Conservation (phyloP, 2,888 invertebrate species). For the Aradus depressus region DNA sequence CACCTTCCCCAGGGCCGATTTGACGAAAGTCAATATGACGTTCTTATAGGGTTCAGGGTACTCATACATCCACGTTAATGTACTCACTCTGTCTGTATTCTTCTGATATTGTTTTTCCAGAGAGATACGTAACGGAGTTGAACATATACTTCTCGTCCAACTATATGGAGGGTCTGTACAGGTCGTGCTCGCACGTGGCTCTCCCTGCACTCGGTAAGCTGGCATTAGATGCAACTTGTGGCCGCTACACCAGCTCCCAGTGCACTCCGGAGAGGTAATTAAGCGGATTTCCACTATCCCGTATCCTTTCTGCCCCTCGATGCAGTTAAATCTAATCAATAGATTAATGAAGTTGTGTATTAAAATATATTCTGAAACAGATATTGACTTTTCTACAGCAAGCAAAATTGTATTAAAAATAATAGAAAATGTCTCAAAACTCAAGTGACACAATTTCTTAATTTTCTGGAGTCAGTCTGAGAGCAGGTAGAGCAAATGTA, state of each 20-base stretch:
- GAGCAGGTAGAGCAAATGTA: too few relatives aligned
- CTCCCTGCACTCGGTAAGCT: conserved; percentile 62
- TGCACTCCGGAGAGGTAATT: conserved; percentile 50
- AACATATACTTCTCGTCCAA: conserved; percentile 42
- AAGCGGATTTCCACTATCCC: not conserved
- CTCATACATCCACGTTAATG: too few relatives aligned
- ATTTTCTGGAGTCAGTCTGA: too few relatives aligned
- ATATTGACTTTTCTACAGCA: too few relatives aligned
- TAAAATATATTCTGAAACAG: not conserved
- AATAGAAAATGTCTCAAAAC: too few relatives aligned
- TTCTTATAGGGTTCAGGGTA: too few relatives aligned
- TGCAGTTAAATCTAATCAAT: not conserved
- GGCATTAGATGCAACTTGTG: conserved; percentile 71
- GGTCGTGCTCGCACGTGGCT: conserved; percentile 68
- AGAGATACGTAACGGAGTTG: conserved; percentile 27
- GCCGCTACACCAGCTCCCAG: conserved; percentile 46
- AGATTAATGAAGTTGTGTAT: not conserved
- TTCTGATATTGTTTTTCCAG: conserved; percentile 30
- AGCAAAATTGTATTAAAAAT: too few relatives aligned
- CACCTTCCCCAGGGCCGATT: too few relatives aligned
- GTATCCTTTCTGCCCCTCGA: not conserved
- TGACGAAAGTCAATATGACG: too few relatives aligned
- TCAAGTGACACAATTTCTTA: too few relatives aligned
- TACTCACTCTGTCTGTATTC: too few relatives aligned
- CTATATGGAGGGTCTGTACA: conserved; percentile 53